Evolutionary conservation across 2,113 vertebrate genomes (phyloP).

Genomic region (Scophthalmus maximus): DNA sequence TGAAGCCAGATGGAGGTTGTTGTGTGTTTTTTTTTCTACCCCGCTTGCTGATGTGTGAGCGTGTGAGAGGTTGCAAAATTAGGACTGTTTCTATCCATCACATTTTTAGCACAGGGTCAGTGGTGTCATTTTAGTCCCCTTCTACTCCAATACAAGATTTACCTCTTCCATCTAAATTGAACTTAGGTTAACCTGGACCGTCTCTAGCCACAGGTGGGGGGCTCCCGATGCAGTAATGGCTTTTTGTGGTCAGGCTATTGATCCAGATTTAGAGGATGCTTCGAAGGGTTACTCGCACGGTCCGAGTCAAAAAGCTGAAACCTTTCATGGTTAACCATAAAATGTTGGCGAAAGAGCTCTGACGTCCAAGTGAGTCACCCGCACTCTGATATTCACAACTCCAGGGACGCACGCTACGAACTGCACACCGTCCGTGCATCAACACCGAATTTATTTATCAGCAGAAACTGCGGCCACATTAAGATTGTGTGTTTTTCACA

Average conservation of each 20-base stretch:
- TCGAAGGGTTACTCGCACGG: not conserved
- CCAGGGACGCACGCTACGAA: not conserved
- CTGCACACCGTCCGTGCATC: not conserved
- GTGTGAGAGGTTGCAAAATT: slow-evolving; percentile 16
- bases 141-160: slow-evolving; percentile 18
- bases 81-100: slow-evolving; percentile 16
- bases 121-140: slow-evolving; percentile 13
- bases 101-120: slow-evolving; percentile 10
- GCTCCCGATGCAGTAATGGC: slow-evolving; percentile 20
- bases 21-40: slow-evolving; percentile 20
- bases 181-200: slow-evolving; percentile 4
- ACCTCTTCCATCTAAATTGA: slow-evolving; percentile 40
- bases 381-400: not conserved
- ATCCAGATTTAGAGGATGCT: slow-evolving; percentile 23
- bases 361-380: not conserved
- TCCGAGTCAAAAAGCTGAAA: not conserved
- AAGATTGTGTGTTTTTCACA: not conserved
- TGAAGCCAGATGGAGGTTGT: not conserved
- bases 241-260: slow-evolving; percentile 45
- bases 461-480: not conserved
- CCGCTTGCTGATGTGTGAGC: slow-evolving; percentile 1
- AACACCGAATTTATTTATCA: not conserved
- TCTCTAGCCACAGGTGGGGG: slow-evolving; percentile 31
- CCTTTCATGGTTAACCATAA: not conserved
- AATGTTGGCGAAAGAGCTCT: not conserved